phyloP scores from a whole-genome alignment of 2,797 vertebrate genomes.

The Clarias fuscus region DNA sequence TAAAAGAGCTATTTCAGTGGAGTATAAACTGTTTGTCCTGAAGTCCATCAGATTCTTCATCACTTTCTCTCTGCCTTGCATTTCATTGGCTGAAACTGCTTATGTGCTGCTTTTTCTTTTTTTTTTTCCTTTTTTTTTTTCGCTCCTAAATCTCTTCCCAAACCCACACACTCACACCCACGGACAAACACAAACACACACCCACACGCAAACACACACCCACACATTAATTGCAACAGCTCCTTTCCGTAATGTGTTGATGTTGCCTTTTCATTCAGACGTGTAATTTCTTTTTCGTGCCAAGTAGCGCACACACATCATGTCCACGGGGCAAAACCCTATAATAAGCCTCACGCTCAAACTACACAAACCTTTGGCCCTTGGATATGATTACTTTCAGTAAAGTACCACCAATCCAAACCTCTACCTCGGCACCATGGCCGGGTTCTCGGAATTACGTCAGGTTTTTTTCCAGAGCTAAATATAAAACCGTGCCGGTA shows the following conservation, averaged over 20 bases:
- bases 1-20: slow-evolving; percentile 33
- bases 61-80: neutral
- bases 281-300: slow-evolving; percentile 28
- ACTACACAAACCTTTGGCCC: slow-evolving; percentile 44
- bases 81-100: slow-evolving; percentile 6
- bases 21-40: slow-evolving; percentile 16
- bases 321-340: slow-evolving; percentile 44
- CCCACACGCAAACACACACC: slow-evolving; percentile 19
- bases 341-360: slow-evolving; percentile 40
- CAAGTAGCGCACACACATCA: slow-evolving; percentile 47
- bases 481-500: slow-evolving; percentile 27
- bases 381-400: slow-evolving; percentile 53
- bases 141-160: neutral
- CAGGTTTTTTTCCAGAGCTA: slow-evolving; percentile 26
- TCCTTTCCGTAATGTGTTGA: slow-evolving; percentile 29
- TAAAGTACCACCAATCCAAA: slow-evolving; percentile 42
- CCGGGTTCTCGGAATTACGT: slow-evolving; percentile 31
- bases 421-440: slow-evolving; percentile 3
- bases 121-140: neutral
- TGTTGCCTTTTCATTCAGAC: slow-evolving; percentile 47
- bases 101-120: neutral
- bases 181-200: neutral
- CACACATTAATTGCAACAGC: slow-evolving; percentile 31
- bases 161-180: neutral
- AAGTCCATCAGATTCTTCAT: slow-evolving; percentile 23